phyloP scores from a whole-genome alignment of 2,888 invertebrate genomes.

The Chalcosyrphus nemorum region DNA sequence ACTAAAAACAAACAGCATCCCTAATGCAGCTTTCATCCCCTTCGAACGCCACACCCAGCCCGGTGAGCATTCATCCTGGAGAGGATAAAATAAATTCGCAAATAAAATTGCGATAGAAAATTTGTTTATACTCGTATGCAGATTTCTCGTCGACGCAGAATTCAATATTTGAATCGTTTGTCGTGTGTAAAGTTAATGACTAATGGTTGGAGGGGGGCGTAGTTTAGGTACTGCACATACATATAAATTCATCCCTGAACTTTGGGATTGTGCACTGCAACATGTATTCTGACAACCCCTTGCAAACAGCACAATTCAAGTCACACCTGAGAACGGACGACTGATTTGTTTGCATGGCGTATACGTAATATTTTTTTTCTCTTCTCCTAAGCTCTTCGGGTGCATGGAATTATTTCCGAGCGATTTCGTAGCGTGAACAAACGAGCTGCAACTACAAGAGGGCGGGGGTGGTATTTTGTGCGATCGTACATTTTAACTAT shows the following conservation, averaged over 20 bases:
- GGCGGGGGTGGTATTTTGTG: neutral
- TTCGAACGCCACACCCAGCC: neutral
- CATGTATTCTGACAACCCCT: neutral
- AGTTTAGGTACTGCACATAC: neutral
- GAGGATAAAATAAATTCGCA: neutral
- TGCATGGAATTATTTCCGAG: slow-evolving; percentile 47
- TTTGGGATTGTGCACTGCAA: neutral
- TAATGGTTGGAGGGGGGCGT: neutral
- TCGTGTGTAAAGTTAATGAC: slow-evolving; percentile 46
- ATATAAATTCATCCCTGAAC: slow-evolving; percentile 27
- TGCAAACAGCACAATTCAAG: slow-evolving; percentile 22
- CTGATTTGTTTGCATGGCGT: slow-evolving; percentile 57
- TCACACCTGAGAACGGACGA: slow-evolving; percentile 49
- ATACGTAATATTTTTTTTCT: slow-evolving; percentile 43
- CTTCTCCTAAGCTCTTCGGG: neutral
- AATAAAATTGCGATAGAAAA: neutral
- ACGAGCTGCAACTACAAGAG: no score
- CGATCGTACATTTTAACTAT: slow-evolving; percentile 24
- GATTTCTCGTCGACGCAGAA: slow-evolving; percentile 22
- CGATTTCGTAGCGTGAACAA: slow-evolving; percentile 20
- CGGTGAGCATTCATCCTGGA: neutral
- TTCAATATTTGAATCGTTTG: slow-evolving; percentile 57
- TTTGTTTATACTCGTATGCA: slow-evolving; percentile 32
- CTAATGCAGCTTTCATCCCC: slow-evolving; percentile 1
- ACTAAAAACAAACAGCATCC: slow-evolving; percentile 23